Conservation (phyloP, 2,113 vertebrate species). For the Lagopus leucura region DNA sequence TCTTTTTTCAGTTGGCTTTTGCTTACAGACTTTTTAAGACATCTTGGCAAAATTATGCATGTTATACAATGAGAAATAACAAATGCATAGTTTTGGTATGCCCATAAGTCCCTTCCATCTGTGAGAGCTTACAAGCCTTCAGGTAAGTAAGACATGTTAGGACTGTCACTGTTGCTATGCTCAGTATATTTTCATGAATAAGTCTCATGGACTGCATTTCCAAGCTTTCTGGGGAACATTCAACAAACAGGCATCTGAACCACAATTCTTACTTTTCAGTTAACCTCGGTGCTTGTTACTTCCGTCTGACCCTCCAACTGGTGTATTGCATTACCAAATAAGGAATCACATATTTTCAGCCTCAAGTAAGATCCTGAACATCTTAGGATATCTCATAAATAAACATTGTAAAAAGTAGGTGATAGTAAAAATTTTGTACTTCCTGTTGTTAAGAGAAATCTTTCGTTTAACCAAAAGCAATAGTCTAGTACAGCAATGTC, state of each 20-base stretch:
- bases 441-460: not conserved
- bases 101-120: not conserved
- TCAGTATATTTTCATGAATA: not conserved
- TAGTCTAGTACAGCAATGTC: not conserved
- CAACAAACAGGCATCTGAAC: not conserved
- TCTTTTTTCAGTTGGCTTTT: not conserved
- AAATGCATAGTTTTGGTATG: not conserved
- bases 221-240: not conserved
- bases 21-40: not conserved
- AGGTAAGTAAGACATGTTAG: not conserved
- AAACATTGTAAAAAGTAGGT: not conserved
- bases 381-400: not conserved
- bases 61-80: not conserved
- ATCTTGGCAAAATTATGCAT: not conserved
- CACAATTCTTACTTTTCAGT: not conserved
- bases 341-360: not conserved
- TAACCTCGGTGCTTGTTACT: not conserved
- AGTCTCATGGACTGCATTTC: not conserved
- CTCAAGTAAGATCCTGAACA: not conserved
- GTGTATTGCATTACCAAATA: not conserved
- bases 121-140: not conserved
- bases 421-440: not conserved
- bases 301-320: not conserved
- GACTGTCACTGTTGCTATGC: not conserved
- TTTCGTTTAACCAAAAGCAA: not conserved